These are phyloP conservation scores for Eilema sororculum DNA, from an alignment of 2,888 invertebrate species.

Conservation along the genomic window DNA sequence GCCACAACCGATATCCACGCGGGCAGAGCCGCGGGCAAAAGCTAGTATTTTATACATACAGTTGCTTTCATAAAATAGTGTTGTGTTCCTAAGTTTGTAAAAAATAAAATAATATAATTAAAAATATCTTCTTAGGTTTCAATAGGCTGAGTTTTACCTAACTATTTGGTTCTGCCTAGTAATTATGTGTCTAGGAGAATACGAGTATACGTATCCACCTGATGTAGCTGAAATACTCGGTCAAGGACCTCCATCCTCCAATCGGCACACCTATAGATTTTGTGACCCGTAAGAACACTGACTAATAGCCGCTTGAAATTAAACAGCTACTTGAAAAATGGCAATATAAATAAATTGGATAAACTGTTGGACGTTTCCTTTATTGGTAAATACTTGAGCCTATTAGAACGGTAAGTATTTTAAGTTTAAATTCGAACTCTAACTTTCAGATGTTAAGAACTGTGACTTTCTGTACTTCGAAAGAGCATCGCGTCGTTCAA, in stretches of 20 bases:
- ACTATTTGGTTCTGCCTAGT: no score
- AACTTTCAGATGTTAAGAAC: not conserved
- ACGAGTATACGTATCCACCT: no score
- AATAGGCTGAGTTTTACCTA: no score
- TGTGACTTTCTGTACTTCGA: not conserved
- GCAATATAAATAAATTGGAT: conserved; percentile 52
- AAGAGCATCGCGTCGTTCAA: not conserved
- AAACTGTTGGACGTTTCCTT: conserved; percentile 11
- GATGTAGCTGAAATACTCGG: not conserved
- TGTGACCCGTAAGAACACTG: not conserved
- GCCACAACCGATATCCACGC: no score
- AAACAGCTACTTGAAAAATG: conserved; percentile 18
- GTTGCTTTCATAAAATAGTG: no score
- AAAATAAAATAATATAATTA: no score
- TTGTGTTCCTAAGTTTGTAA: no score
- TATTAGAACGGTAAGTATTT: not conserved
- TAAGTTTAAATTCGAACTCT: not conserved
- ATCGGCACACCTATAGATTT: conserved; percentile 2
- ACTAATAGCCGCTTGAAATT: conserved; percentile 17
- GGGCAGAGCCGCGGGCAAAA: no score
- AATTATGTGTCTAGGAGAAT: no score
- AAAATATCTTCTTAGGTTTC: no score
- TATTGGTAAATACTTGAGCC: not conserved
- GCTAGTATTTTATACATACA: no score
- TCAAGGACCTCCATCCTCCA: not conserved